These are phyloP conservation scores for Sebastes trivittatus DNA, from an alignment of 2,797 vertebrate species.

Conservation along the genomic window DNA sequence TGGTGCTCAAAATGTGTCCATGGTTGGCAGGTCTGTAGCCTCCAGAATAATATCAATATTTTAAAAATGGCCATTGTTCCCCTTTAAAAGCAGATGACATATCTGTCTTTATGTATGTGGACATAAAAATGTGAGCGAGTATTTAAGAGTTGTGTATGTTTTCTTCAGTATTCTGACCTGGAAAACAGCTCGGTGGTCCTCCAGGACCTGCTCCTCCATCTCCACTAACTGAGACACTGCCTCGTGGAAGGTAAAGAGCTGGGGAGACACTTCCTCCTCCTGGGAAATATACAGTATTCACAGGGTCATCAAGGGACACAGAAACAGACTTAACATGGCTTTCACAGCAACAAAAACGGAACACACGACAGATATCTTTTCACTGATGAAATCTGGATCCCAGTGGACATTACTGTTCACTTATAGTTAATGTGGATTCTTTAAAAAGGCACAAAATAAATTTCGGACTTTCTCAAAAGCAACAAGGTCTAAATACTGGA, in stretches of 20 bases:
- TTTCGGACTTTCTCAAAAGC: not conserved
- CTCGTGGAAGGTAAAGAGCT: conserved; percentile 96
- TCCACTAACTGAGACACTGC: conserved; percentile 97
- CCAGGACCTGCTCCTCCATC: conserved; percentile 98
- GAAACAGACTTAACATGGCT: not conserved
- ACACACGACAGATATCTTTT: not conserved
- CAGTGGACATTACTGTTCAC: not conserved
- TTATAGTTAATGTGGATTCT: not conserved
- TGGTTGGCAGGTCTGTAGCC: no score
- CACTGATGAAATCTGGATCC: not conserved
- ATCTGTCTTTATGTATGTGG: not conserved
- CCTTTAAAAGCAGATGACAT: not conserved
- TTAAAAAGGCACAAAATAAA: not conserved
- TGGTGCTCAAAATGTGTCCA: no score
- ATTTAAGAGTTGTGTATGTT: not conserved
- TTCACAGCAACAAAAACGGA: not conserved
- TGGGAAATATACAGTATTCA: conserved; percentile 51
- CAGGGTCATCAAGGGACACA: not conserved
- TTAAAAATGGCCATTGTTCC: no score
- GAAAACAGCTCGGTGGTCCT: conserved; percentile 95
- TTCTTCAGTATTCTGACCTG: conserved; percentile 84
- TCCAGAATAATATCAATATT: no score
- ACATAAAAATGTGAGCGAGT: not conserved
- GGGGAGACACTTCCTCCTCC: conserved; percentile 98
- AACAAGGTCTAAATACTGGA: fast-evolving